A percentile compares a stretch with the other conserved stretches of the same genome.
phyloP scores from a whole-genome alignment of 1,140 invertebrate species.

The Calliphora vicina region DNA sequence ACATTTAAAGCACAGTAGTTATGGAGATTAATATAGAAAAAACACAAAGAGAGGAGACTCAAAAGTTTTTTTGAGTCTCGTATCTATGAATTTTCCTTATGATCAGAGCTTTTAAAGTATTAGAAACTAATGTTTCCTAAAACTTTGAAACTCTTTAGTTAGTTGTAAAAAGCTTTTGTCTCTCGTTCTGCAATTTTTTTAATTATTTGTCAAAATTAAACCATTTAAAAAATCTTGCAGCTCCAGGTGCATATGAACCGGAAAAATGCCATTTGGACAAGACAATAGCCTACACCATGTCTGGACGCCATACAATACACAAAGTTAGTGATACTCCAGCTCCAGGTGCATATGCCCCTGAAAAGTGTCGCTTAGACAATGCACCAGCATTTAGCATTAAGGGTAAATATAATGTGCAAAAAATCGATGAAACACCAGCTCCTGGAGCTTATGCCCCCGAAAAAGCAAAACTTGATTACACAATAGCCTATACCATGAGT shows the following conservation, averaged over 20 bases:
- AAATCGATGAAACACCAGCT: conserved; percentile 57
- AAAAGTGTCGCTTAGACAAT: conserved; percentile 70
- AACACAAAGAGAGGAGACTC: too few species aligned
- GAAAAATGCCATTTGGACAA: conserved; percentile 71
- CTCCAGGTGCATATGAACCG: conserved; percentile 65
- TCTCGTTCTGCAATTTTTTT: not conserved
- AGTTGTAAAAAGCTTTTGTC: not conserved
- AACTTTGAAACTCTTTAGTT: not conserved
- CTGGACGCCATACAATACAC: conserved; percentile 66
- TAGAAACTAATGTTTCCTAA: too few species aligned
- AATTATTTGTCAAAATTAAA: not conserved
- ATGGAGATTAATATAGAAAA: too few species aligned
- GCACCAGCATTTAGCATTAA: conserved; percentile 68
- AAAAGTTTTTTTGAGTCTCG: too few species aligned
- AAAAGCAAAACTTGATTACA: conserved; percentile 65
- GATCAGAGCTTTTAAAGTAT: not conserved
- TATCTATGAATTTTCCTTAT: too few species aligned
- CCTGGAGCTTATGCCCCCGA: conserved; percentile 71
- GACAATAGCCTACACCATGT: conserved; percentile 70
- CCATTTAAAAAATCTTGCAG: conserved; percentile 50
- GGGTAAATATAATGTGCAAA: conserved; percentile 64
- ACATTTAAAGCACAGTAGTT: not conserved
- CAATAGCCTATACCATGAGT: conserved; percentile 65
- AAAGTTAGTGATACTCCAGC: conserved; percentile 70
- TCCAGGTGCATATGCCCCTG: conserved; percentile 79